Base-by-base conservation (phyloP, 2,113 vertebrate genomes). In the Muscicapa adusta region DNA sequence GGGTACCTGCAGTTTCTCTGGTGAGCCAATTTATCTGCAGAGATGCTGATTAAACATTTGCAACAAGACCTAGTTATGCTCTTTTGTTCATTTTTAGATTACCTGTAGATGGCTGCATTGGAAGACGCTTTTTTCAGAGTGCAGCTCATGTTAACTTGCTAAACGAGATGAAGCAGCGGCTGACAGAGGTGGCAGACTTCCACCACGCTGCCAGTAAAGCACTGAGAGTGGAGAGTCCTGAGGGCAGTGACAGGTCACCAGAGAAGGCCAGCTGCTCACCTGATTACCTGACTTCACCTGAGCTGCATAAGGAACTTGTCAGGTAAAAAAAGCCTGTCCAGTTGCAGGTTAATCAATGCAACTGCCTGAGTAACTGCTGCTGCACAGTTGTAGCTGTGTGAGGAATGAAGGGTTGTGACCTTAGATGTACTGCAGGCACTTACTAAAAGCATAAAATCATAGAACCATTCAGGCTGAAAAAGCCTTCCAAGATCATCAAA, bases 181-280 rank as follows among this genome's bases (percentile, higher is more conserved):
- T 99, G 82, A 97, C 97, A 16, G 98, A 99, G 91, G 98, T 99
- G 73, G 99, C 99, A 1, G 99, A 99, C 91, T 99, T 99, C 96
- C 99, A 99, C 96, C 99, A 99, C 0, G 97, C 98, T 60, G 99
- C 99, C 38, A 99, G 99, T 90, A 99, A 99, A 95, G 99, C 99
- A 18, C 96, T 99, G 42, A 98, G 98, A 48, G 98, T 98, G 31
- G 98, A 97, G 17, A 97, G 96, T 36, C 97, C 97, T 51, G 97
- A 98, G 31, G 96, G 97, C 91, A 96, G 91, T 4, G 98, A 98
- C 61, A 96, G 91, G 14, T 96, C 97, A 2, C 92, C 96, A 9
- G 97, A 93, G 18, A 96, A 96, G 11, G 95, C 90, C 7, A 94
- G 94, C 66, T 70, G 89, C 45, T 84, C 83, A 3, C 57, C 95